A percentile compares a stretch with the other conserved stretches of the same genome.
Evolutionary conservation across 2,888 invertebrate species (phyloP).

Genomic region (Acleris holmiana): DNA sequence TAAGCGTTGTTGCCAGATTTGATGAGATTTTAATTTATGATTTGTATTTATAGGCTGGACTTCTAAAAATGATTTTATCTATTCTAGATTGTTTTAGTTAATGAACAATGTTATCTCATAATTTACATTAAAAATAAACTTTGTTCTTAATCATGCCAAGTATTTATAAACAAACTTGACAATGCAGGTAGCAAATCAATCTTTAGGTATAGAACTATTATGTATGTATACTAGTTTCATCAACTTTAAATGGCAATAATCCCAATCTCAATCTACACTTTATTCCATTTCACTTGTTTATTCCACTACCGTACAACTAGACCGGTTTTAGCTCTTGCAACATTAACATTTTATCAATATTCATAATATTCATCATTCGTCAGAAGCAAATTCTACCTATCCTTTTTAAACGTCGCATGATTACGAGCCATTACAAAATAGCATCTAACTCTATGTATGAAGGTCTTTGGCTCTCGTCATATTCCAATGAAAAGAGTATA

Average conservation of each 20-base stretch:
- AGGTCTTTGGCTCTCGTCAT: slow-evolving; percentile 45
- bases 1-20: too few species aligned
- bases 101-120: too few species aligned
- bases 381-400: slow-evolving; percentile 51
- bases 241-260: slow-evolving; percentile 9
- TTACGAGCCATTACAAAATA: not conserved
- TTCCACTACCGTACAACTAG: slow-evolving; percentile 32
- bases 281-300: slow-evolving; percentile 21
- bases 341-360: slow-evolving; percentile 59
- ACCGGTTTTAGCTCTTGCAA: slow-evolving; percentile 44
- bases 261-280: slow-evolving; percentile 8
- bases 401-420: not conserved
- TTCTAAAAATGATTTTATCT: too few species aligned
- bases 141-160: too few species aligned
- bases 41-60: too few species aligned
- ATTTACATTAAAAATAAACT: too few species aligned
- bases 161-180: too few species aligned
- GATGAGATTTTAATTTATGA: too few species aligned
- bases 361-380: slow-evolving; percentile 60
- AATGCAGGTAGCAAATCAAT: too few species aligned
- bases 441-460: not conserved
- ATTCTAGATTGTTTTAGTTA: too few species aligned
- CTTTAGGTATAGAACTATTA: not conserved
- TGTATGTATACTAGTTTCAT: not conserved
- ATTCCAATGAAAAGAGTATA: slow-evolving; percentile 37